These are phyloP conservation scores for Microctenopoma lineatum DNA, from an alignment of 2,797 vertebrate species.

Conservation along the genomic window DNA sequence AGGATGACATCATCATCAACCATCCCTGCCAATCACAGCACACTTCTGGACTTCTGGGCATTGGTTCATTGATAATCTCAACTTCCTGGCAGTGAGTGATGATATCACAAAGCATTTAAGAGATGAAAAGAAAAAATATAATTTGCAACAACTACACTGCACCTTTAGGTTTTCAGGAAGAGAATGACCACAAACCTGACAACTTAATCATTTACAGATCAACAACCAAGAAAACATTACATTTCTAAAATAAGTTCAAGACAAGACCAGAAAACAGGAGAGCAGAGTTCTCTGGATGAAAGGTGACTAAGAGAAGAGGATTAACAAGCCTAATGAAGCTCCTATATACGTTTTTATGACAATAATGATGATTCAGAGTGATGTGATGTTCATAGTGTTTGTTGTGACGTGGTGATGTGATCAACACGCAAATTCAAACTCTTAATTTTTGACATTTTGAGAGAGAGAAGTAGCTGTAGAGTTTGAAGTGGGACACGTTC, in stretches of 20 bases:
- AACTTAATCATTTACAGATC: slow-evolving; percentile 34
- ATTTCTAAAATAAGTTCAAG: slow-evolving; percentile 15
- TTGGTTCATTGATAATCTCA: slow-evolving; percentile 17
- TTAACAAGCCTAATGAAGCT: no score
- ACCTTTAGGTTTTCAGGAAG: background rate
- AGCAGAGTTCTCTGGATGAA: background rate
- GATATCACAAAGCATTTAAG: slow-evolving; percentile 66
- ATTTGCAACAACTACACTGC: background rate
- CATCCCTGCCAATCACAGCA: slow-evolving; percentile 37
- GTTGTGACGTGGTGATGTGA: no score
- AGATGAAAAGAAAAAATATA: slow-evolving; percentile 51
- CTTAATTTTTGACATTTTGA: no score
- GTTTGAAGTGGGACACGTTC: no score
- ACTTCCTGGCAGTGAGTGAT: slow-evolving; percentile 54
- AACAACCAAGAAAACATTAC: background rate
- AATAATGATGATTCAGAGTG: no score
- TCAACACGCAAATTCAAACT: no score
- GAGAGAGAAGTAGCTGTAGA: no score
- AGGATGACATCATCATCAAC: slow-evolving; percentile 49
- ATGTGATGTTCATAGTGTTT: no score
- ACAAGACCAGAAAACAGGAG: background rate
- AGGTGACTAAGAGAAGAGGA: no score
- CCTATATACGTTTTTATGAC: no score
- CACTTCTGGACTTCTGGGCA: slow-evolving; percentile 41
- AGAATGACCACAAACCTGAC: slow-evolving; percentile 3